These are phyloP conservation scores for Hiodon alosoides DNA, from an alignment of 2,113 vertebrate species.

Conservation along the genomic window DNA sequence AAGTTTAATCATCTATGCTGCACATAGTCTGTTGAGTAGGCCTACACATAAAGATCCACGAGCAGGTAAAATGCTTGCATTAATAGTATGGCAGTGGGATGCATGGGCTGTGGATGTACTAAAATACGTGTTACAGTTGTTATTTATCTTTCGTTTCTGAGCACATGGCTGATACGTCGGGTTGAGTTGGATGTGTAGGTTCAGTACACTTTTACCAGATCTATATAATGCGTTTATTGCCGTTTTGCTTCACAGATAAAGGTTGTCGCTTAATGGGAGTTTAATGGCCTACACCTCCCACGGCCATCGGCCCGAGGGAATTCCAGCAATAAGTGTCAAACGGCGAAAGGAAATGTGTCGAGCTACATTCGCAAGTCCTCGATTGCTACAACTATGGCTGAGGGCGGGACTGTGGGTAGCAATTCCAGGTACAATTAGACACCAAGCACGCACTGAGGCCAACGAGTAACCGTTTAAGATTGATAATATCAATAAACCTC, in stretches of 20 bases:
- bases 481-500: background rate
- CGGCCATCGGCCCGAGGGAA: background rate
- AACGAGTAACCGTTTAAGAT: background rate
- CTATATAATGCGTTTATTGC: background rate
- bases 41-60: too few relatives aligned
- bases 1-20: too few relatives aligned
- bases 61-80: too few relatives aligned
- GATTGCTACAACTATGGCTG: background rate
- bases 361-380: too few relatives aligned
- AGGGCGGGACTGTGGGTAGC: background rate
- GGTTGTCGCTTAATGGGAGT: background rate
- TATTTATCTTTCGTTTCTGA: too few relatives aligned
- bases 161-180: background rate
- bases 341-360: slow-evolving; percentile 1
- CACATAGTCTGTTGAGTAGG: too few relatives aligned
- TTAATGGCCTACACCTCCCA: background rate
- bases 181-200: too few relatives aligned
- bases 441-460: background rate
- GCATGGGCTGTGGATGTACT: too few relatives aligned
- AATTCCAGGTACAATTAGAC: background rate
- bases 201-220: too few relatives aligned
- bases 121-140: too few relatives aligned
- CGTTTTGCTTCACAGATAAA: background rate
- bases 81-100: too few relatives aligned
- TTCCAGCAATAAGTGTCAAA: background rate